Conservation (phyloP, 2,888 invertebrate genomes). For the Aethes cnicana region DNA sequence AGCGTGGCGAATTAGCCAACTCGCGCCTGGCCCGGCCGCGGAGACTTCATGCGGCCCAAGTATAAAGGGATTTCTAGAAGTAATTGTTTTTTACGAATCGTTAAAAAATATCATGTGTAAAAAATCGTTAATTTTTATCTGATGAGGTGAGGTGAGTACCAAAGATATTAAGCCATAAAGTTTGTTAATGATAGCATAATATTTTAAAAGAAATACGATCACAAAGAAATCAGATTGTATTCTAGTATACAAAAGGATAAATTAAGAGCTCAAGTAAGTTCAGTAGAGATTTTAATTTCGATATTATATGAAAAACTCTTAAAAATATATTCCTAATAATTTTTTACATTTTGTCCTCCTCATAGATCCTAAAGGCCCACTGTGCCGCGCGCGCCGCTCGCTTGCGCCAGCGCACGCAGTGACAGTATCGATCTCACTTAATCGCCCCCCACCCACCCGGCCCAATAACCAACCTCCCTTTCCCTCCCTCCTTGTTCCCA, state of each 20-base stretch:
- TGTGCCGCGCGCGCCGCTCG: conserved; percentile 34
- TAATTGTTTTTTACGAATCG: no score
- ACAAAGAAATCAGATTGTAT: no score
- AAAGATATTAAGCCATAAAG: no score
- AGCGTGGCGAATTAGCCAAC: conserved; percentile 66
- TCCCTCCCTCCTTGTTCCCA: conserved; percentile 80
- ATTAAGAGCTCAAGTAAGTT: no score
- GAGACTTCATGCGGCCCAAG: conserved; percentile 45
- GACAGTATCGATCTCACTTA: conserved; percentile 79
- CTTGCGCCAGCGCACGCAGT: conserved; percentile 49
- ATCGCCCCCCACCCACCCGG: conserved; percentile 75
- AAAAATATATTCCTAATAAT: no score
- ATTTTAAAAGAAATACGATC: no score
- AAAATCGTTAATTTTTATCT: no score
- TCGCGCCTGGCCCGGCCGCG: conserved; percentile 67
- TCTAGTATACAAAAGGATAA: no score
- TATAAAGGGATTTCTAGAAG: conserved; percentile 49
- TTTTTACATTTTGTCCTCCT: neutral
- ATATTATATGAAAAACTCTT: neutral
- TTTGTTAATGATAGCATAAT: no score
- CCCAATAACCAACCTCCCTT: conserved; percentile 80
- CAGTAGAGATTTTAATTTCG: conserved; percentile 2
- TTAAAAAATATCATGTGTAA: no score
- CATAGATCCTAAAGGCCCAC: neutral
- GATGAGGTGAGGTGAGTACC: no score